A percentile compares a stretch with the other conserved stretches of the same genome.
Conservation (phyloP, 2,797 vertebrate genomes). For the Huso huso region DNA sequence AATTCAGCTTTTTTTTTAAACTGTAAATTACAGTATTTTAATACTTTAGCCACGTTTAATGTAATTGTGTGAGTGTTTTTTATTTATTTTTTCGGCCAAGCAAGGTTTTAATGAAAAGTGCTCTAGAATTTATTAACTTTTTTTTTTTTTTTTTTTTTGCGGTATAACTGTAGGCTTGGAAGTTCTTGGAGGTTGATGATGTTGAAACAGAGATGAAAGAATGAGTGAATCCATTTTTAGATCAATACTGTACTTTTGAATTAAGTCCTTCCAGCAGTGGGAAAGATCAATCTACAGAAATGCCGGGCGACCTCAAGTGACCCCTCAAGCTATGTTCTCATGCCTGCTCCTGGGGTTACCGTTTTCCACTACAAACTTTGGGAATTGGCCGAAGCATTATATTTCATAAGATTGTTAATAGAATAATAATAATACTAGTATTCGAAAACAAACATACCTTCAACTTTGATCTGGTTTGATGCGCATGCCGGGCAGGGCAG, state of each 20-base stretch:
- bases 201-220: no score
- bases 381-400: neutral
- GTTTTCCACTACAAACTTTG: slow-evolving; percentile 3
- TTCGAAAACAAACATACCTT: slow-evolving; percentile 53
- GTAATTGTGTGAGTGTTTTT: no score
- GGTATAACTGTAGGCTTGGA: no score
- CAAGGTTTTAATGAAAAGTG: no score
- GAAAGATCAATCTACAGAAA: neutral
- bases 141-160: no score
- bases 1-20: neutral
- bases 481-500: slow-evolving; percentile 55
- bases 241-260: neutral
- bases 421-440: no score
- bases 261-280: neutral
- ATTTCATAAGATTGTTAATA: neutral
- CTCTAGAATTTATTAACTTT: no score
- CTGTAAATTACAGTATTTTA: neutral
- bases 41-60: no score
- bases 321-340: neutral
- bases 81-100: no score
- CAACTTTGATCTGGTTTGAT: slow-evolving; percentile 67
- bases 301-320: neutral
- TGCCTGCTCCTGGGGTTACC: neutral
- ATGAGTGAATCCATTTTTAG: neutral
- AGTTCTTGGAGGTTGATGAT: no score